Percentiles rank a stretch among this genome's conserved stretches.
phyloP scores from a whole-genome alignment of 2,888 invertebrate genomes.

The Volucella zonaria region DNA sequence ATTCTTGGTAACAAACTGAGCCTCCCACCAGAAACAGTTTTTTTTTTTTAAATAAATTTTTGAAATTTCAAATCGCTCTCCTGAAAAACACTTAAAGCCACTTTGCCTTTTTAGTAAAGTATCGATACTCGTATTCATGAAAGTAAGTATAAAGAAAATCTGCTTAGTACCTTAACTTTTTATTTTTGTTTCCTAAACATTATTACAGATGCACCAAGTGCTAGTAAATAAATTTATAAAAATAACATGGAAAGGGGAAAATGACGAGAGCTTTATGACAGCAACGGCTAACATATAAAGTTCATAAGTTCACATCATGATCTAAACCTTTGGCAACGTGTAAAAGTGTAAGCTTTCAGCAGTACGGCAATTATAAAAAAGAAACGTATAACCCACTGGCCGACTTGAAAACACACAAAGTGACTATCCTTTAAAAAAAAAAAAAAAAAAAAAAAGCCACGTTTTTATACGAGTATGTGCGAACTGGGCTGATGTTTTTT shows the following conservation, averaged over 20 bases:
- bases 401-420: conserved; percentile 51
- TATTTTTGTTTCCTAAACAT: conserved; percentile 3
- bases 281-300: conserved; percentile 49
- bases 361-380: conserved; percentile 50
- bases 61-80: too few relatives aligned
- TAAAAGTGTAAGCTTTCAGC: conserved; percentile 56
- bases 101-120: too few relatives aligned
- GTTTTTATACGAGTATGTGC: conserved; percentile 45
- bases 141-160: conserved; percentile 8
- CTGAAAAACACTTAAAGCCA: too few relatives aligned
- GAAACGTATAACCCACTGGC: conserved; percentile 47
- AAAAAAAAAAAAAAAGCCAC: conserved; percentile 20
- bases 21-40: too few relatives aligned
- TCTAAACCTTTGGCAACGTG: conserved; percentile 55
- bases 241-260: not conserved
- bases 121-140: too few relatives aligned
- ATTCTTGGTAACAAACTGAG: too few relatives aligned
- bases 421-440: conserved; percentile 16
- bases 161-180: not conserved
- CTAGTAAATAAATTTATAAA: conserved; percentile 5
- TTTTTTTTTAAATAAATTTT: too few relatives aligned
- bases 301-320: conserved; percentile 69
- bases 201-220: conserved; percentile 48
- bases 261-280: conserved; percentile 45
- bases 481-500: conserved; percentile 37